Conservation (phyloP, 2,797 vertebrate genomes). For the Rhinogobio ventralis region DNA sequence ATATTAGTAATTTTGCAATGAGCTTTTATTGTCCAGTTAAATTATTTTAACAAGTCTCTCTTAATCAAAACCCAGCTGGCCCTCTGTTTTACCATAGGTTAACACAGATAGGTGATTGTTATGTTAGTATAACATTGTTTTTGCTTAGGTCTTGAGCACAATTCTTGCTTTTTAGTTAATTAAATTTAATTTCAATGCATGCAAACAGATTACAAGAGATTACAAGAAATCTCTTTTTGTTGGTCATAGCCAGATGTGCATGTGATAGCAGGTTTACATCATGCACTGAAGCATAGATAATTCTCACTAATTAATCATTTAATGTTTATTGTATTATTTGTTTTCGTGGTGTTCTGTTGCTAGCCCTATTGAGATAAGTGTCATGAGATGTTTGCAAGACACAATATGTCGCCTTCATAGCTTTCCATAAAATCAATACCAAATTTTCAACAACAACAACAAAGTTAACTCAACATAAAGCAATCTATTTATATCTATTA, state of each 20-base stretch:
- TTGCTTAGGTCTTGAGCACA: neutral
- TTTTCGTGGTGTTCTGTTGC: neutral
- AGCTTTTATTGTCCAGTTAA: neutral
- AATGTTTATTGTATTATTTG: neutral
- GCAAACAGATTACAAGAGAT: neutral
- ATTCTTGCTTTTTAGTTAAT: neutral
- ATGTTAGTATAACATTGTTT: neutral
- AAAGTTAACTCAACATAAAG: neutral
- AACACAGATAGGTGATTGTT: neutral
- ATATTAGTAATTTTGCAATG: neutral
- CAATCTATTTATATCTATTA: neutral
- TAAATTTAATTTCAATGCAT: neutral
- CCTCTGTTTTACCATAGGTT: neutral
- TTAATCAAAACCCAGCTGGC: neutral
- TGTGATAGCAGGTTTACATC: neutral
- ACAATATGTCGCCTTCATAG: neutral
- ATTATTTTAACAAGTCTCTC: neutral
- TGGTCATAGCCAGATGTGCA: neutral
- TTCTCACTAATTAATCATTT: neutral
- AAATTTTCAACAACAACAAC: neutral
- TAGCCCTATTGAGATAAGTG: neutral
- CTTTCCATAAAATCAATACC: neutral
- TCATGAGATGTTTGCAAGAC: neutral
- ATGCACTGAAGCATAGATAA: neutral
- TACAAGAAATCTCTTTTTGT: neutral